phyloP scores from a whole-genome alignment of 2,888 invertebrate species.

The Orthonevra nobilis region DNA sequence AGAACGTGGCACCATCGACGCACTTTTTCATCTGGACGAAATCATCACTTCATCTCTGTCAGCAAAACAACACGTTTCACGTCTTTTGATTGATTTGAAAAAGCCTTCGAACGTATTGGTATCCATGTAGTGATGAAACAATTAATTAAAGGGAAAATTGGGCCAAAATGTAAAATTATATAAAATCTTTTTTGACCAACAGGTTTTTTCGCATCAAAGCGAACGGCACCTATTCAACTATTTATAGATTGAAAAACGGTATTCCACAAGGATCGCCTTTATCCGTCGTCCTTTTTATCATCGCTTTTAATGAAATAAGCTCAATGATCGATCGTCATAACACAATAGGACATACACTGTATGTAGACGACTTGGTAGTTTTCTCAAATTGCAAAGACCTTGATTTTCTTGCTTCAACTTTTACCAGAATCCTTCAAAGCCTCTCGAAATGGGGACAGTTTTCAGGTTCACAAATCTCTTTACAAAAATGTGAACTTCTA shows the following conservation, averaged over 20 bases:
- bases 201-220: conserved; percentile 32
- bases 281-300: conserved; percentile 48
- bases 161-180: conserved; percentile 22
- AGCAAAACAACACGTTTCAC: not conserved
- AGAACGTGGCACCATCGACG: conserved; percentile 14
- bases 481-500: conserved; percentile 44
- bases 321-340: conserved; percentile 27
- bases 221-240: conserved; percentile 8
- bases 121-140: conserved; percentile 7
- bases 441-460: conserved; percentile 16
- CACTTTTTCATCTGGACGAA: conserved; percentile 16
- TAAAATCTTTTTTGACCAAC: conserved; percentile 31
- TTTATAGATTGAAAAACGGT: not conserved
- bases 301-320: conserved; percentile 45
- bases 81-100: conserved; percentile 13
- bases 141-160: conserved; percentile 11
- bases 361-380: conserved; percentile 47
- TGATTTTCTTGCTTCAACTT: not conserved
- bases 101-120: conserved; percentile 4
- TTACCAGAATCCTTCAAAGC: conserved; percentile 21
- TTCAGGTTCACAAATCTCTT: conserved; percentile 48
- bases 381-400: conserved; percentile 32
- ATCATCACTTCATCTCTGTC: conserved; percentile 1
- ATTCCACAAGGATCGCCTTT: conserved; percentile 35
- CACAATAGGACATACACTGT: conserved; percentile 24